phyloP scores from a whole-genome alignment of 64 coral and sea anemone species.

The Platygyra sinensis region DNA sequence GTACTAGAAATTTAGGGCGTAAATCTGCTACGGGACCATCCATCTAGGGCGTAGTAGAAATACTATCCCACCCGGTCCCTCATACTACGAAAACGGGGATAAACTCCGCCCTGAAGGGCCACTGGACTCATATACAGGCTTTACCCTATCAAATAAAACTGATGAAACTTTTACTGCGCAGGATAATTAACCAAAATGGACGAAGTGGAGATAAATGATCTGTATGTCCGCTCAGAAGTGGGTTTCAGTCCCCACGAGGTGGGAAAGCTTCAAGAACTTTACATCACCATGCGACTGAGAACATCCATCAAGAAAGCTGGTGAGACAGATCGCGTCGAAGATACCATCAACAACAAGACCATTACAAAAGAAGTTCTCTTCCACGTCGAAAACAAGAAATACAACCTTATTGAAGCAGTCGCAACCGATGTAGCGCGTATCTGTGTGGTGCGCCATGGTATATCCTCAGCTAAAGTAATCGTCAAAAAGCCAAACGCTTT shows the following conservation, averaged over 20 bases:
- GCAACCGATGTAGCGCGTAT: conserved; percentile 75
- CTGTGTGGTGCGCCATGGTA: conserved; percentile 43
- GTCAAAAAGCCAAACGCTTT: conserved; percentile 62
- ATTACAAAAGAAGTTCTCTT: conserved; percentile 58
- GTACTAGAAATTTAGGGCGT: too few species aligned
- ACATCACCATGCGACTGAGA: conserved; percentile 29
- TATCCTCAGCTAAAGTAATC: conserved; percentile 38
- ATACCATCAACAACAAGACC: conserved; percentile 46
- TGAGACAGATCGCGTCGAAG: conserved; percentile 40
- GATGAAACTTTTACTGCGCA: background rate
- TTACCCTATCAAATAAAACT: too few species aligned
- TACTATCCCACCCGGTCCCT: too few species aligned
- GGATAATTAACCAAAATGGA: conserved; percentile 34
- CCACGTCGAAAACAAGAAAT: conserved; percentile 72
- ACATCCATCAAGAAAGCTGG: conserved; percentile 34
- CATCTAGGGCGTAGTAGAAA: too few species aligned
- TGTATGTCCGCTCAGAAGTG: conserved; percentile 61
- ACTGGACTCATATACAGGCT: too few species aligned
- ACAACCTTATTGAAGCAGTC: conserved; percentile 66
- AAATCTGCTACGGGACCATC: too few species aligned
- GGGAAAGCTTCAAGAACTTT: conserved; percentile 57
- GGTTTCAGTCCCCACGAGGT: conserved; percentile 50
- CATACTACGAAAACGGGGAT: too few species aligned
- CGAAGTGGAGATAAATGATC: conserved; percentile 38
- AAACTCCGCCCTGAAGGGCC: too few species aligned